Evolutionary conservation across 2,113 vertebrate species (phyloP), one percentile per base, ranked within the genome.

Genomic region (Ciconia maguari): DNA sequence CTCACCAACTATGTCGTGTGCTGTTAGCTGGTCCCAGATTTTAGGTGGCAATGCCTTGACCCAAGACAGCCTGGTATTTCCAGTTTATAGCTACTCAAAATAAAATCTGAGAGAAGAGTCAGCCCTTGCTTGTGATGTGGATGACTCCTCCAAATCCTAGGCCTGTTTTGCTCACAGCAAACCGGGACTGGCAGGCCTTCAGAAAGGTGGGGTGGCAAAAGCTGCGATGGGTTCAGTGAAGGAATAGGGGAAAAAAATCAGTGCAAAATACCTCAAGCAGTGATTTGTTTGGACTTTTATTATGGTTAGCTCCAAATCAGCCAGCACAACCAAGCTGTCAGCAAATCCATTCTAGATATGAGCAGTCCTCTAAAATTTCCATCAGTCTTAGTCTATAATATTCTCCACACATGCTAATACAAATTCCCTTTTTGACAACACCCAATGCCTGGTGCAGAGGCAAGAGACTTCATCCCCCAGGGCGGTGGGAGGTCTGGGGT

Each of bases 401-500:
- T 10, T 15, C 24, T 95, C 48, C 14, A 49, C 49, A 18, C 2
- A 5, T 38, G 61, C 42, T 55, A 29, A 60, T 42, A 68, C 38
- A 65, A 75, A 48, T 22, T 42, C 14, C 3, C 8, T 22, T 90
- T 79, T 13, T 61, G 46, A 62, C 42, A 85, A 34, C 34, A 70
- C 16, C 25, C 1, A 0, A 7, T 32, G 57, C 11, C 42, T 5
- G 7, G 16, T 49, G 27, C 49, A 57, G 78, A 76, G 69, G 26
- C 4, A 10, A 34, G 20, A 91, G 61, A 76, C 17, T 65, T 74
- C 18, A 57, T 36, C 14, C 18, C 27, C 9, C 16, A 26, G 49
- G 16, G 4, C 0, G 1, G 22, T 22, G 27, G 46, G 41, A 72
- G 30, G 11, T 66, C 58, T 26, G 24, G 3, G 36, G 12, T 3